Evolutionary conservation across 2,888 invertebrate genomes (phyloP).

Genomic region (Argyresthia albistria): DNA sequence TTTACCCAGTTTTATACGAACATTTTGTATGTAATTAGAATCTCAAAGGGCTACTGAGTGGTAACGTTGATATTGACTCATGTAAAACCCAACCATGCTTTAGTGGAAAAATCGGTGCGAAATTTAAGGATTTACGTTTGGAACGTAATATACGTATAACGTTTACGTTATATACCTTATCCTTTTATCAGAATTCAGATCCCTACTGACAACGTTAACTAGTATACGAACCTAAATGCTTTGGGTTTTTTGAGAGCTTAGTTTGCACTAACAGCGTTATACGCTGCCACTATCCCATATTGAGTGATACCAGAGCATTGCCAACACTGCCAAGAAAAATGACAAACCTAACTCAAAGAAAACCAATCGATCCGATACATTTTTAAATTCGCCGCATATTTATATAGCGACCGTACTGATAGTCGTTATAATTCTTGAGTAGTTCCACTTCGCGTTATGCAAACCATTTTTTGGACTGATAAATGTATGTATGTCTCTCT

Average conservation of each 20-base stretch:
- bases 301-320: constrained; percentile 33
- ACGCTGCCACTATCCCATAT: constrained; percentile 36
- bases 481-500: constrained; percentile 33
- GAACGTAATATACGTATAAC: too few relatives aligned
- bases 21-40: too few relatives aligned
- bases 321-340: constrained; percentile 24
- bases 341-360: constrained; percentile 12
- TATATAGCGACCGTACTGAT: constrained; percentile 48
- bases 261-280: constrained; percentile 19
- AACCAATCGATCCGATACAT: constrained; percentile 14
- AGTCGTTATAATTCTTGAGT: constrained; percentile 51
- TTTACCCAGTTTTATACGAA: too few relatives aligned
- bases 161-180: too few relatives aligned
- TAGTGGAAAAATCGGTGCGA: too few relatives aligned
- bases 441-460: constrained; percentile 33
- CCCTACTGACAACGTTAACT: background rate
- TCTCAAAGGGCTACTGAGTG: too few relatives aligned
- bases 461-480: constrained; percentile 38
- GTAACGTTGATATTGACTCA: too few relatives aligned
- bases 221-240: background rate
- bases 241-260: constrained; percentile 8
- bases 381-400: constrained; percentile 35
- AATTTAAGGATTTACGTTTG: too few relatives aligned
- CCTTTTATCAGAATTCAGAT: background rate
- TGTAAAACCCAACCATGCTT: too few relatives aligned